These are phyloP conservation scores for Aproaerema taeniolella DNA, from an alignment of 2,888 invertebrate genomes.

Conservation along the genomic window DNA sequence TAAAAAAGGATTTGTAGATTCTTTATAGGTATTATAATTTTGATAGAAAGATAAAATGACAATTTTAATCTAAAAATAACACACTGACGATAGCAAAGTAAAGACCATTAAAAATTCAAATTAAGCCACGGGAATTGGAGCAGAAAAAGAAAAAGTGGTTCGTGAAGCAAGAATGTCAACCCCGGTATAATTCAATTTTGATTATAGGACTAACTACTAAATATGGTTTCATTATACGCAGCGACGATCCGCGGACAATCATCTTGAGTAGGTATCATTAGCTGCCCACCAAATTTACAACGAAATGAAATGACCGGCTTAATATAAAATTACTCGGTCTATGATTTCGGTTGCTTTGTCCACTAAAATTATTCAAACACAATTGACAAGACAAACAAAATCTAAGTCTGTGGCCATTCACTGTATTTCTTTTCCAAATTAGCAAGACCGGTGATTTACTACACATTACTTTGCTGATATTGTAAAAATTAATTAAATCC, in stretches of 20 bases:
- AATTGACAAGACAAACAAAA: constrained; percentile 12
- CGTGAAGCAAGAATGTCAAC: constrained; percentile 69
- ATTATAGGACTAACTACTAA: constrained; percentile 74
- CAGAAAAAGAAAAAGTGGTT: constrained; percentile 68
- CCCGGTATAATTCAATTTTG: constrained; percentile 76
- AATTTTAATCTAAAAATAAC: constrained; percentile 32
- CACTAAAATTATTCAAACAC: constrained; percentile 9
- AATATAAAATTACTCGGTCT: constrained; percentile 62
- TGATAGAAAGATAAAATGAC: too few relatives aligned
- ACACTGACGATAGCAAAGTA: constrained; percentile 28
- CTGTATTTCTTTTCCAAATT: neutral
- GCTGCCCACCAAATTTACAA: constrained; percentile 58
- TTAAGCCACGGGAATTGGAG: constrained; percentile 64
- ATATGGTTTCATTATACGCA: constrained; percentile 67
- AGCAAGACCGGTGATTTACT: too few relatives aligned
- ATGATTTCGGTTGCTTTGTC: constrained; percentile 55
- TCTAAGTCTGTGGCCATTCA: constrained; percentile 3
- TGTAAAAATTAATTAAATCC: too few relatives aligned
- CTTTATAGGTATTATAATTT: too few relatives aligned
- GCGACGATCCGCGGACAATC: constrained; percentile 71
- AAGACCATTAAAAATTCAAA: constrained; percentile 61
- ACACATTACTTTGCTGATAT: too few relatives aligned
- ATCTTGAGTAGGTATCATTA: constrained; percentile 72
- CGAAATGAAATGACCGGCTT: constrained; percentile 62
- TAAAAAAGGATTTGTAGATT: too few relatives aligned